Conservation (phyloP, 2,113 vertebrate species). For the Gavia stellata region DNA sequence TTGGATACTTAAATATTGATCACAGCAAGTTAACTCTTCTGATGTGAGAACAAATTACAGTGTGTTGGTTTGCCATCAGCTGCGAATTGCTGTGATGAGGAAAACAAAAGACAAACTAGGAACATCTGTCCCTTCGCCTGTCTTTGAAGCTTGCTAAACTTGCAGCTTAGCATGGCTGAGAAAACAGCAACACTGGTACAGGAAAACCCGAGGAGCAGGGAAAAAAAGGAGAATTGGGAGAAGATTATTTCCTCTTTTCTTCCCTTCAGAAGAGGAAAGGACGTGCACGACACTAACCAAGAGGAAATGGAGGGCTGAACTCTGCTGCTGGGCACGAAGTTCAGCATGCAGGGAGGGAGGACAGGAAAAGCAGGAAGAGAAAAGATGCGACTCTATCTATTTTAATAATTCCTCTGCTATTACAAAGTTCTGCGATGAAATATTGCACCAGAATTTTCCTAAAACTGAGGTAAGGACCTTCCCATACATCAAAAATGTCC, state of each 20-base stretch:
- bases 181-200: background rate
- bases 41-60: background rate
- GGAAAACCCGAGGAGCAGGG: background rate
- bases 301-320: background rate
- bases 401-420: background rate
- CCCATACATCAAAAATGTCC: background rate
- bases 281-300: background rate
- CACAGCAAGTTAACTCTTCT: background rate
- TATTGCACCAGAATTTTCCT: background rate
- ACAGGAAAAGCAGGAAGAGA: background rate
- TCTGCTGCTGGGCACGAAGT: fast-evolving
- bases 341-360: background rate
- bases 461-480: background rate
- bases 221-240: fast-evolving
- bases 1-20: background rate
- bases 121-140: background rate
- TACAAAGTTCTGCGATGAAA: background rate
- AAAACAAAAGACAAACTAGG: background rate
- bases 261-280: background rate
- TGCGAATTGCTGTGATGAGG: background rate
- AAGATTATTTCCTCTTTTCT: background rate
- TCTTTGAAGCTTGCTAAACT: background rate
- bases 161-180: background rate
- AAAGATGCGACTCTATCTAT: background rate
- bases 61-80: background rate